Evolutionary conservation across 2,888 invertebrate species (phyloP).

Genomic region (Pachycephus smyrnensis): DNA sequence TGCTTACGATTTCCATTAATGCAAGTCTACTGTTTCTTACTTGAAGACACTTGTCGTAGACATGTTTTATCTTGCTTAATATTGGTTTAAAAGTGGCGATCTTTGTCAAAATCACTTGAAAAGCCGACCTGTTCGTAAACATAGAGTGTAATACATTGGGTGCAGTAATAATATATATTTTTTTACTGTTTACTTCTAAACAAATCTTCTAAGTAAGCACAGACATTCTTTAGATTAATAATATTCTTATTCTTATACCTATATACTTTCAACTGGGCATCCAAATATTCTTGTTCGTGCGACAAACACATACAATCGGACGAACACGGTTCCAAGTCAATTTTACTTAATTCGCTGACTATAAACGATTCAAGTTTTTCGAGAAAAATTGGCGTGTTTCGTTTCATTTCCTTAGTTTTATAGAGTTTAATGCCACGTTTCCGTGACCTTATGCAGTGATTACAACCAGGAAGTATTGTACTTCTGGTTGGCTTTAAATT

Average conservation of each 20-base stretch:
- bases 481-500: slow-evolving; percentile 14
- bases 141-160: slow-evolving; percentile 42
- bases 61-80: slow-evolving; percentile 63
- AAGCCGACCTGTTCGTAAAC: slow-evolving; percentile 58
- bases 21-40: slow-evolving; percentile 66
- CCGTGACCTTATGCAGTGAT: slow-evolving; percentile 14
- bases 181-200: not conserved
- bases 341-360: slow-evolving; percentile 7
- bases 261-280: slow-evolving; percentile 13
- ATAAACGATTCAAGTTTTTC: slow-evolving; percentile 11
- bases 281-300: slow-evolving; percentile 9
- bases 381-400: slow-evolving; percentile 10
- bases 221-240: not conserved
- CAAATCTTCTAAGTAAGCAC: not conserved
- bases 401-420: not conserved
- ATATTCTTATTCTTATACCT: not conserved
- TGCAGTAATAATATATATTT: slow-evolving; percentile 49
- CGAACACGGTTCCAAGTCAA: slow-evolving; percentile 5
- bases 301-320: slow-evolving; percentile 8
- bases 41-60: slow-evolving; percentile 66
- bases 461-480: slow-evolving; percentile 21
- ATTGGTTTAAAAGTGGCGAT: slow-evolving; percentile 65
- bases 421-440: not conserved
- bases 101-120: slow-evolving; percentile 59
- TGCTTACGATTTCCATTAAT: slow-evolving; percentile 23